A percentile compares a stretch with the other conserved stretches of the same genome.
Evolutionary conservation across 2,113 vertebrate genomes (phyloP).

Genomic region (Phodopus roborovskii): DNA sequence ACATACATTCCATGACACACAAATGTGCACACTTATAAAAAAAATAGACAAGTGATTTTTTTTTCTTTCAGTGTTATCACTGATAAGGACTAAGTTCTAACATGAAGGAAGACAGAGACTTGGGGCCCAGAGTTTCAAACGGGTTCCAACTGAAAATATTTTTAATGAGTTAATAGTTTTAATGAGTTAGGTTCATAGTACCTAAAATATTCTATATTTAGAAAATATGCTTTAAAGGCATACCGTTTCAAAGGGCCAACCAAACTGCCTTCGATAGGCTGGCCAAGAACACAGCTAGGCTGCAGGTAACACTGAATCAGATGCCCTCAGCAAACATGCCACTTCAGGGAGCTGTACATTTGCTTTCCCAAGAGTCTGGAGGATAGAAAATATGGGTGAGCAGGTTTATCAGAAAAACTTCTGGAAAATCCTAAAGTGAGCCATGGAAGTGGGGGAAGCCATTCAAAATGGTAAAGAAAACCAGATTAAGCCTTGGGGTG

Average conservation of each 20-base stretch:
- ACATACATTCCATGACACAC: not conserved
- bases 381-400: not conserved
- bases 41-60: not conserved
- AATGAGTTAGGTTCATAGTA: not conserved
- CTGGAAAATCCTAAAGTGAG: not conserved
- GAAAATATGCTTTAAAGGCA: not conserved
- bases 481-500: not conserved
- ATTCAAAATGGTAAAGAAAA: not conserved
- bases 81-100: not conserved
- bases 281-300: not conserved
- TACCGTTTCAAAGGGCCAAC: not conserved
- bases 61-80: not conserved
- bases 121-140: not conserved
- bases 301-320: not conserved
- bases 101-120: not conserved
- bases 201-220: slow-evolving; percentile 3
- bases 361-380: not conserved
- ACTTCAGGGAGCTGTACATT: not conserved
- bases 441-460: not conserved
- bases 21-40: not conserved
- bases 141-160: slow-evolving; percentile 44
- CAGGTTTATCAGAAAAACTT: not conserved
- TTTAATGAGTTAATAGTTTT: not conserved
- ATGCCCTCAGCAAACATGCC: not conserved
- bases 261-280: not conserved